Evolutionary conservation across 2,113 vertebrate species (phyloP).

Genomic region (Penelope pileata): DNA sequence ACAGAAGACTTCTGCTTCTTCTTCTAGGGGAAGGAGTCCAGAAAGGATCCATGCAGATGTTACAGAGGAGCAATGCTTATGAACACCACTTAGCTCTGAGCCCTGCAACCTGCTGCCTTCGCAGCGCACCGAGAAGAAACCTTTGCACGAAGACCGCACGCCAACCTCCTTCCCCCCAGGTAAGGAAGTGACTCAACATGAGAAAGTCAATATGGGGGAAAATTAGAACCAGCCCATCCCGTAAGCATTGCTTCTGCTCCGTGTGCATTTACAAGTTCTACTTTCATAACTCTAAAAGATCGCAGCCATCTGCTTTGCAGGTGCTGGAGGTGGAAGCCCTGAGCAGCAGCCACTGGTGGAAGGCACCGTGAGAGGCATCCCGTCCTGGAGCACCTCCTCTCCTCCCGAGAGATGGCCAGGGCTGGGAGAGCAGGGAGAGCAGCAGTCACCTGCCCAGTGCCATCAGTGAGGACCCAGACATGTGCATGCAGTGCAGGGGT

Average conservation of each 20-base stretch:
- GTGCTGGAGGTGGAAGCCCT: neutral
- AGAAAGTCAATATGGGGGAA: neutral
- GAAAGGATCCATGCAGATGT: fast-evolving
- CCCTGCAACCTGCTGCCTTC: neutral
- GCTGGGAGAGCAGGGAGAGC: neutral
- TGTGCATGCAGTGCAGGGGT: neutral
- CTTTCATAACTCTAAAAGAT: neutral
- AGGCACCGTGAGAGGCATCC: neutral
- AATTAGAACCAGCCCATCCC: conserved; percentile 1
- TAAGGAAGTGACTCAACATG: neutral
- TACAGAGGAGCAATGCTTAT: neutral
- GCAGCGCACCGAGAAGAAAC: neutral
- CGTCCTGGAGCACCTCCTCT: neutral
- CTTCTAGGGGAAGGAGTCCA: neutral
- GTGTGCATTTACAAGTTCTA: neutral
- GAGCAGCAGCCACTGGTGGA: no score
- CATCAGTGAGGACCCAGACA: neutral
- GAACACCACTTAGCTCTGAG: neutral
- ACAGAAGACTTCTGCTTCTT: neutral
- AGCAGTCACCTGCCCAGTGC: fast-evolving
- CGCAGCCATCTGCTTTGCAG: neutral
- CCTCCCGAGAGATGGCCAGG: fast-evolving
- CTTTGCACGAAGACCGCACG: neutral
- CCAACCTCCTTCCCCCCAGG: neutral
- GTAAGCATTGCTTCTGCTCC: neutral